Base-by-base conservation (phyloP, 2,797 vertebrate genomes). In the Schizopygopsis pylzovi region DNA sequence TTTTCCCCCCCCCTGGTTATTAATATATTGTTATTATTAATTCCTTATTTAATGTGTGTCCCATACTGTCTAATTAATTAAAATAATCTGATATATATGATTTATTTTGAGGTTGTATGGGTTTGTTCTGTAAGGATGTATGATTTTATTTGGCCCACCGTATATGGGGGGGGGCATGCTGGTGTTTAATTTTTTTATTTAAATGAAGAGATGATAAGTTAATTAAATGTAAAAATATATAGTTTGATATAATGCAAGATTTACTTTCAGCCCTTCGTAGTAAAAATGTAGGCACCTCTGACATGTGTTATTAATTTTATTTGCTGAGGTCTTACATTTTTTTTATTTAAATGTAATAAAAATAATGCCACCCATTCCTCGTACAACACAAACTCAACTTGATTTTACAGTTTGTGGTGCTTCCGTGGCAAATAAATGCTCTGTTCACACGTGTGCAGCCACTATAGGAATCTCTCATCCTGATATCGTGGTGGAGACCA, bases 401-500 rank as follows among this genome's bases (percentile, higher is more conserved):
- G 1, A 37, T 20, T 33, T 22, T 4, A 47, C n/a, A 43, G 18
- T 71, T 71, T 70, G 37, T 59, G 15, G 16, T 13, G 39, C 18
- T 41, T 43, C 52, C 10, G 1, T 72, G 16, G 10, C 9, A 72
- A 72, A 61, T 41, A 13, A 84, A 7, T 0, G 9, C 41, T 61
- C 5, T 85, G 5, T 22, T 59, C 12, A 2, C n/a, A 28, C 67
- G 15, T 85, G 65, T 88, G 56, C 92, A 99, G 98, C 97, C 86
- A 98, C 97, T 89, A 96, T 99, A 28, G 98, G 98, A 90, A 98
- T 96, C 90, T 97, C 97, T 88, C 98, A 99, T 90, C 98, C 98
- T 0, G 98, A 99, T 93, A 97, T 97, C 0, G 98, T 99, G 84
- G 98, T 99, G 82, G 98, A 99, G 93, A 99, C 98, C 0, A 99